Conservation (phyloP, 92 coral and sea anemone genomes). For the Scolanthus callimorphus region DNA sequence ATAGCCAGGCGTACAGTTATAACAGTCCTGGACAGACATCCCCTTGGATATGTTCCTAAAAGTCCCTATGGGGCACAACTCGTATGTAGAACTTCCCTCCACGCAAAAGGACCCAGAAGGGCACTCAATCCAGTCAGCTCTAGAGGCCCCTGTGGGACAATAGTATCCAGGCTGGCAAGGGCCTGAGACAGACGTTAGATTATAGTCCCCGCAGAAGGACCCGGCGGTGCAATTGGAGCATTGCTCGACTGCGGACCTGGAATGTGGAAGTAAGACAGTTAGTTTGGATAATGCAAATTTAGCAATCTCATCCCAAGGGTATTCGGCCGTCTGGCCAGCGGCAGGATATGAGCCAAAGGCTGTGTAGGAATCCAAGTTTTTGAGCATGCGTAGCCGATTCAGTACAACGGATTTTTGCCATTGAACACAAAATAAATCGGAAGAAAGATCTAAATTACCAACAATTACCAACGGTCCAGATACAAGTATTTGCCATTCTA, state of each 20-base stretch:
- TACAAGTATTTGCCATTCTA: too few relatives aligned
- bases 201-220: constrained; percentile 70
- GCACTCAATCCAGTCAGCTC: constrained; percentile 76
- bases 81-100: constrained; percentile 58
- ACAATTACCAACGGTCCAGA: too few relatives aligned
- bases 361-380: too few relatives aligned
- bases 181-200: constrained; percentile 64
- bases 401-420: too few relatives aligned
- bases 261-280: too few relatives aligned
- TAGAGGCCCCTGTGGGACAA: constrained; percentile 85
- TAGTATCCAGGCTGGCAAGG: constrained; percentile 89
- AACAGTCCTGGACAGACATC: constrained; percentile 62
- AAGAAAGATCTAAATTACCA: too few relatives aligned
- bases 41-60: constrained; percentile 77
- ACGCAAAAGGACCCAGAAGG: constrained; percentile 83
- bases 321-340: too few relatives aligned
- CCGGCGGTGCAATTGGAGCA: constrained; percentile 94
- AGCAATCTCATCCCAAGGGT: too few relatives aligned
- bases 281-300: too few relatives aligned
- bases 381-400: too few relatives aligned
- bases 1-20: constrained; percentile 83
- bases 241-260: constrained; percentile 49
- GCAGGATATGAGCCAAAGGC: too few relatives aligned
- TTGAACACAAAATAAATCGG: too few relatives aligned
- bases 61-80: constrained; percentile 80